A percentile compares a stretch with the other conserved stretches of the same genome.
Evolutionary conservation across 2,113 vertebrate species (phyloP).

Genomic region (Emydocephalus ijimae): DNA sequence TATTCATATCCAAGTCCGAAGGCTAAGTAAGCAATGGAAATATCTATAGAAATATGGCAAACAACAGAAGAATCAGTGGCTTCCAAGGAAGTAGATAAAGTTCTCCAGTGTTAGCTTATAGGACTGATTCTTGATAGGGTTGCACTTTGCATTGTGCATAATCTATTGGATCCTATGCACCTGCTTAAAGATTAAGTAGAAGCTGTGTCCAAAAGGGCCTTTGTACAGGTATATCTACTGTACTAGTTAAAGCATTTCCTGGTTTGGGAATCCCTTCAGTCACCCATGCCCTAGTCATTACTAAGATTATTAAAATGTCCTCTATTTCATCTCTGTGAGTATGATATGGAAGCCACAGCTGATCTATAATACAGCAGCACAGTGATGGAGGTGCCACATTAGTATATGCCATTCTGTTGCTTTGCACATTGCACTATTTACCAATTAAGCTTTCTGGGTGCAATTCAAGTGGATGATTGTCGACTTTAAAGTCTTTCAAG

Average conservation of each 20-base stretch:
- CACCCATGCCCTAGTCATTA: neutral
- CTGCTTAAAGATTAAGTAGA: neutral
- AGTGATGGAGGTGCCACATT: neutral
- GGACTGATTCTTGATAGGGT: neutral
- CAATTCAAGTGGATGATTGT: neutral
- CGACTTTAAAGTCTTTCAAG: neutral
- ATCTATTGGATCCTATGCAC: neutral
- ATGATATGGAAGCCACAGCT: neutral
- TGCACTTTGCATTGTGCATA: neutral
- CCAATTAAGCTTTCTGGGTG: neutral
- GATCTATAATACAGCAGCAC: neutral
- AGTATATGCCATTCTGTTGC: neutral
- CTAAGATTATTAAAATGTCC: neutral
- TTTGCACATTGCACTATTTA: neutral
- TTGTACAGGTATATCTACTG: neutral
- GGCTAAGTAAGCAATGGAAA: neutral
- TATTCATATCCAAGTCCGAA: neutral
- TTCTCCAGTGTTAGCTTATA: neutral
- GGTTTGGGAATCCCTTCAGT: neutral
- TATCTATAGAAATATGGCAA: neutral
- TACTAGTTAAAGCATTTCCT: neutral
- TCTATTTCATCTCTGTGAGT: neutral
- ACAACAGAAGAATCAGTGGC: neutral
- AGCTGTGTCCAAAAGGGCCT: neutral
- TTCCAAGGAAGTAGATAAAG: neutral